Evolutionary conservation across 2,113 vertebrate genomes (phyloP), one percentile per base, ranked within the genome.

Genomic region (Brienomyrus longianalis): DNA sequence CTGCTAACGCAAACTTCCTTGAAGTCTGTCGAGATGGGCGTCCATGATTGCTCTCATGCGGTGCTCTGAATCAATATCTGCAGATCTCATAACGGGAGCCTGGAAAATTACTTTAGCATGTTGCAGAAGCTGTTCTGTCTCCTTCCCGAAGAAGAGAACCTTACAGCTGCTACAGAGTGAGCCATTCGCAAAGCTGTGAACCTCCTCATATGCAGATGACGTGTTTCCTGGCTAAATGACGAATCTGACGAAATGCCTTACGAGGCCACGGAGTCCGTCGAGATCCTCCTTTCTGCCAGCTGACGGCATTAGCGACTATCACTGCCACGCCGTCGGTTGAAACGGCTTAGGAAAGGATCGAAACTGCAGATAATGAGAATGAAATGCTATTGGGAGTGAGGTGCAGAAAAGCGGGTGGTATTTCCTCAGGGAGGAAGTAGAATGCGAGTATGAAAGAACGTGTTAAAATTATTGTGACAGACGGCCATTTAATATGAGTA

Each of bases 381-480:
- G 74, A 8, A 74, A 13, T 1, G 15, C 45, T 3, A 11, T 39
- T 52, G 43, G 48, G n/a, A 88, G 62, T 17, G 39, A 62, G 39
- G 87, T n/a, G 87, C 87, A 3, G 47, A 35, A 13, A 50, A 43
- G 66, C 62, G 47, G 35, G 35, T 62, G 62, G 43, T 31, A 50
- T 48, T 62, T 88, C 45, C 87, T 74, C 87, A 19, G 62, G 23
- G 27, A 84, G 45, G 45, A 88, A 62, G 74, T 17, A 15, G 21
- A 48, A 84, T 48, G 83, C 19, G 21, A 84, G 23, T 48, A 43
- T 84, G 83, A 84, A 21, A 48, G 83, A 48, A 48, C 45, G 5
- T 80, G 56, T 88, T 88, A 84, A 84, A 84, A 88, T 74, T 45
- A 47, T 88, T 19, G 11, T n/a, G 87, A 47, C 87, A 19, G 59